phyloP scores from a whole-genome alignment of 2,113 vertebrate species.

The Urocitellus parryii region DNA sequence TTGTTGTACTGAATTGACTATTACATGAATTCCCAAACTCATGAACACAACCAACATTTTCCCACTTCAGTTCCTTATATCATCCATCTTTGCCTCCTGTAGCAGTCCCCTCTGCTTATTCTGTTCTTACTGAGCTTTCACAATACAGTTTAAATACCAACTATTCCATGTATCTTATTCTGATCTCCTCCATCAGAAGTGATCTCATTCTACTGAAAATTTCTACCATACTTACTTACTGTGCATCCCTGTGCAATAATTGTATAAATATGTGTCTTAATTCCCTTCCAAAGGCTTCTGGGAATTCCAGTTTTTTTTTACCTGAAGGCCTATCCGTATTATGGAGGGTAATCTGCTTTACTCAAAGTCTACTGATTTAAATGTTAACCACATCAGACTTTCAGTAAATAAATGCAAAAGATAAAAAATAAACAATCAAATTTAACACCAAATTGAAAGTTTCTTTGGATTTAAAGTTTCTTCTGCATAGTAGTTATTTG shows the following conservation, averaged over 20 bases:
- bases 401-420: slow-evolving; percentile 36
- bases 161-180: not conserved
- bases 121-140: not conserved
- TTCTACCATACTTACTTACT: not conserved
- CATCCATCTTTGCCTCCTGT: not conserved
- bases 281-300: not conserved
- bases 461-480: slow-evolving; percentile 35
- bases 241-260: not conserved
- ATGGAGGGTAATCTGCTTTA: too few species aligned
- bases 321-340: too few species aligned
- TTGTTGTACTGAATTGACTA: not conserved
- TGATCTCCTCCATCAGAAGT: not conserved
- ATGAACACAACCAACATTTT: not conserved
- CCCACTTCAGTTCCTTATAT: not conserved
- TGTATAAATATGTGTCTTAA: not conserved
- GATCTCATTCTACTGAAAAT: slow-evolving; percentile 24
- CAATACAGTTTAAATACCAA: slow-evolving; percentile 11
- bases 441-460: slow-evolving; percentile 35
- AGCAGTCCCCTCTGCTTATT: not conserved
- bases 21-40: not conserved
- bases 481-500: not conserved
- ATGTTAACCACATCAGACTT: not conserved
- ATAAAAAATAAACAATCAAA: slow-evolving; percentile 25
- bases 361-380: too few species aligned
- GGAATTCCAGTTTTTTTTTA: too few species aligned